Percentiles rank a stretch among this genome's conserved stretches.
Evolutionary conservation across 1,140 invertebrate species (phyloP).

Genomic region (Mercenaria mercenaria): DNA sequence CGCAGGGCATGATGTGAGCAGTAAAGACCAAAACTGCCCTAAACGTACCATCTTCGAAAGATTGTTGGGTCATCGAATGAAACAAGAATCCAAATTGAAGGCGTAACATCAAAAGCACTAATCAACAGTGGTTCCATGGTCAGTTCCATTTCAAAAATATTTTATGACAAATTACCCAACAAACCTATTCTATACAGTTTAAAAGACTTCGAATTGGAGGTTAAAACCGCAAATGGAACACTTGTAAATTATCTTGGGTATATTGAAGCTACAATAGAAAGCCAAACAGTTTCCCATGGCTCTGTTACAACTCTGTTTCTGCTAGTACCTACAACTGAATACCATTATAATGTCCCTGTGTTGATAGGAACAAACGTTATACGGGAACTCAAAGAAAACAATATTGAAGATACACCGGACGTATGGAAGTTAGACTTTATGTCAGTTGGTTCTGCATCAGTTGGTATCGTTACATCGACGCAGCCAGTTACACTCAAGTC

Average conservation of each 20-base stretch:
- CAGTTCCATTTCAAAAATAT: background rate
- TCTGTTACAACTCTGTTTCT: constrained; percentile 7
- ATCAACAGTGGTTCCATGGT: background rate
- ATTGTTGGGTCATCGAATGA: background rate
- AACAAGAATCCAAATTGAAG: background rate
- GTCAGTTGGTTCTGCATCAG: background rate
- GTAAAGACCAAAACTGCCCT: background rate
- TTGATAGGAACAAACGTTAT: constrained; percentile 32
- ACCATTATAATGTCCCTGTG: constrained; percentile 3
- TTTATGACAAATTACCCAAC: background rate
- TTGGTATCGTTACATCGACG: constrained; percentile 9
- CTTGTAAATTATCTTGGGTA: constrained; percentile 14
- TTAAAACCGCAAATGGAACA: background rate
- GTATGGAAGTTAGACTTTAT: background rate
- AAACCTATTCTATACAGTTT: background rate
- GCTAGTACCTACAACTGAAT: background rate
- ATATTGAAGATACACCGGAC: background rate
- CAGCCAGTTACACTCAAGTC: background rate
- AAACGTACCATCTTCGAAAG: background rate
- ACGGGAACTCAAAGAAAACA: background rate
- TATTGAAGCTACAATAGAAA: background rate
- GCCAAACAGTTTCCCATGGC: background rate
- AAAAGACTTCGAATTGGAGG: background rate
- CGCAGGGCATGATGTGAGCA: background rate
- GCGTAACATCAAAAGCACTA: background rate